Evolutionary conservation across 2,888 invertebrate species (phyloP).

Genomic region (Drosophila borborema): DNA sequence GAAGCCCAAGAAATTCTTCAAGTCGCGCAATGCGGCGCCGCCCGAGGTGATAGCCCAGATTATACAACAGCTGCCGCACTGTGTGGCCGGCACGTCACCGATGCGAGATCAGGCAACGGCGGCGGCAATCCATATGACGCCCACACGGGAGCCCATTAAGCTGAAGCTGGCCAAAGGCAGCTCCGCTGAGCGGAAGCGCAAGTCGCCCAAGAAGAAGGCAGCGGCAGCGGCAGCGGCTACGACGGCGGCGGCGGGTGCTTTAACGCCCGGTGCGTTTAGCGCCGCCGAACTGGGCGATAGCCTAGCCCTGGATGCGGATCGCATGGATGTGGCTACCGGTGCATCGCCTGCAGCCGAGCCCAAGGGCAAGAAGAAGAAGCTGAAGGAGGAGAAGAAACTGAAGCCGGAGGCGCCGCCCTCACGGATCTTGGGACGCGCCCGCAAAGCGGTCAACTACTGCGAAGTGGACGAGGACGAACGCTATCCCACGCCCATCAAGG

Average conservation of each 20-base stretch:
- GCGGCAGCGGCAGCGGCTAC: constrained; percentile 35
- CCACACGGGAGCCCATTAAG: constrained; percentile 80
- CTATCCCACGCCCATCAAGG: constrained; percentile 81
- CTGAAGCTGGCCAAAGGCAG: constrained; percentile 82
- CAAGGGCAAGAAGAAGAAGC: constrained; percentile 75
- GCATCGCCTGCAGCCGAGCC: constrained; percentile 59
- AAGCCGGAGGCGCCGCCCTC: constrained; percentile 84
- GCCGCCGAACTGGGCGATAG: constrained; percentile 30
- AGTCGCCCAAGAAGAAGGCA: constrained; percentile 71
- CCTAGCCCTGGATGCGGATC: constrained; percentile 46
- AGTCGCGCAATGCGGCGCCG: constrained; percentile 90
- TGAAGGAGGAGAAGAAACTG: constrained; percentile 83
- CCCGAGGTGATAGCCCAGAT: constrained; percentile 85
- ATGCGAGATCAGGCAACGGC: constrained; percentile 72
- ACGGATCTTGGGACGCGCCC: constrained; percentile 85
- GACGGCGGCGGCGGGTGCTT: constrained; percentile 25
- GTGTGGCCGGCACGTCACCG: constrained; percentile 79
- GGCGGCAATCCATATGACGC: constrained; percentile 34
- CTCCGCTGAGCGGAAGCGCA: constrained; percentile 83
- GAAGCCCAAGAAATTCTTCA: constrained; percentile 96
- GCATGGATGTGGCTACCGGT: constrained; percentile 27
- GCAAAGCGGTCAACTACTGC: constrained; percentile 88
- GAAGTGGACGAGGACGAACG: constrained; percentile 86
- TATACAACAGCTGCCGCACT: constrained; percentile 83
- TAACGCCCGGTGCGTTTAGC: constrained; percentile 68